These are phyloP conservation scores for Dolichopus griseipennis DNA, from an alignment of 2,888 invertebrate species.

Conservation along the genomic window DNA sequence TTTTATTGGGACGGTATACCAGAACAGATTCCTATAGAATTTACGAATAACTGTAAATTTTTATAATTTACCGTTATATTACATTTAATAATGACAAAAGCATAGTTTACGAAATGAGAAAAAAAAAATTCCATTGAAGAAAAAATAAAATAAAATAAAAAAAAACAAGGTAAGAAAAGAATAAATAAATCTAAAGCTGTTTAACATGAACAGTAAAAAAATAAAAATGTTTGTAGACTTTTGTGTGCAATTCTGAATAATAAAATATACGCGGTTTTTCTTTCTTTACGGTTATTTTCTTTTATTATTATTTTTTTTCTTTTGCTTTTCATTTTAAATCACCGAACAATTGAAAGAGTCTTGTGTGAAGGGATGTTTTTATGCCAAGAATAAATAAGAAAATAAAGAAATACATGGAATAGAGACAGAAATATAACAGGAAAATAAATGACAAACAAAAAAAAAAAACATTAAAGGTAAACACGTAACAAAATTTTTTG, in stretches of 20 bases:
- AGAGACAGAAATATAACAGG: no score
- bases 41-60: no score
- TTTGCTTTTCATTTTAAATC: background rate
- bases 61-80: no score
- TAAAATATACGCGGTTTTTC: background rate
- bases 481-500: no score
- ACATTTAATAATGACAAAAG: background rate
- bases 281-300: no score
- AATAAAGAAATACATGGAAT: background rate
- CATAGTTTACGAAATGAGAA: background rate
- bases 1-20: no score
- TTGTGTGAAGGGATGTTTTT: background rate
- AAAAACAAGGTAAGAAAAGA: constrained; percentile 3
- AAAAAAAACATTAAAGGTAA: no score
- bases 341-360: background rate
- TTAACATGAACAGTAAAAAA: background rate
- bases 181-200: constrained; percentile 6
- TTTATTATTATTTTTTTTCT: no score
- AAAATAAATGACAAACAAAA: no score
- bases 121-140: background rate
- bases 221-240: background rate
- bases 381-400: background rate
- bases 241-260: constrained; percentile 6
- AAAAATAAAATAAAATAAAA: no score
- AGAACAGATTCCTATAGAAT: no score